Conservation (phyloP, 2,888 invertebrate species). For the Craniophora ligustri region DNA sequence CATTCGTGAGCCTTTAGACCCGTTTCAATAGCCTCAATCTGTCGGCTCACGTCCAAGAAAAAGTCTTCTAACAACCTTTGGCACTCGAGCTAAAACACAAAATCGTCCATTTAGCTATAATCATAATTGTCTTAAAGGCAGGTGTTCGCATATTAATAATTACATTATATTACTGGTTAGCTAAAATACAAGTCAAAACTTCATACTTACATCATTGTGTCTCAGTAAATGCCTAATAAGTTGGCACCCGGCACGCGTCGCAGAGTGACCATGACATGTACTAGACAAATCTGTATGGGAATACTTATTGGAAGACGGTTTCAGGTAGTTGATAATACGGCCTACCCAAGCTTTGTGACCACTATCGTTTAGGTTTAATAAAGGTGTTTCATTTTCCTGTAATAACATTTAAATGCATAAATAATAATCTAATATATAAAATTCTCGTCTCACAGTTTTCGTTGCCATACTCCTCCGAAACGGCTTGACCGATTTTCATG, state of each 20-base stretch:
- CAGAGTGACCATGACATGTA: conserved; percentile 88
- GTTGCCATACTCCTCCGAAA: too few relatives aligned
- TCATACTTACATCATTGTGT: conserved; percentile 89
- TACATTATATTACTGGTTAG: too few relatives aligned
- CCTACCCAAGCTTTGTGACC: conserved; percentile 86
- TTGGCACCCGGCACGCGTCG: conserved; percentile 91
- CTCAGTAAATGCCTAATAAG: conserved; percentile 92
- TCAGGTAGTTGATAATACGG: conserved; percentile 94
- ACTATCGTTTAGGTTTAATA: conserved; percentile 79
- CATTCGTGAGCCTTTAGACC: conserved; percentile 95
- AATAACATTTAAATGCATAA: conserved; percentile 23
- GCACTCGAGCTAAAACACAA: conserved; percentile 89
- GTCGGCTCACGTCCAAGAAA: conserved; percentile 93
- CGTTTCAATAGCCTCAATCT: conserved; percentile 92
- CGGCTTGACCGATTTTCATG: too few relatives aligned
- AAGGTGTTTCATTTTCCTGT: conserved; percentile 75
- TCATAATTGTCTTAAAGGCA: too few relatives aligned
- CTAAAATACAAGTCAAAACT: too few relatives aligned
- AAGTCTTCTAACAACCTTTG: conserved; percentile 93
- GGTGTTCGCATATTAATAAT: too few relatives aligned
- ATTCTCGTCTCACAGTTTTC: too few relatives aligned
- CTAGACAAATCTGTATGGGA: conserved; percentile 93
- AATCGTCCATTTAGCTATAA: too few relatives aligned
- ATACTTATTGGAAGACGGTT: conserved; percentile 95
- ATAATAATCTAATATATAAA: background rate